Evolutionary conservation across 2,797 vertebrate genomes (phyloP).

Genomic region (Notolepis coatsorum): DNA sequence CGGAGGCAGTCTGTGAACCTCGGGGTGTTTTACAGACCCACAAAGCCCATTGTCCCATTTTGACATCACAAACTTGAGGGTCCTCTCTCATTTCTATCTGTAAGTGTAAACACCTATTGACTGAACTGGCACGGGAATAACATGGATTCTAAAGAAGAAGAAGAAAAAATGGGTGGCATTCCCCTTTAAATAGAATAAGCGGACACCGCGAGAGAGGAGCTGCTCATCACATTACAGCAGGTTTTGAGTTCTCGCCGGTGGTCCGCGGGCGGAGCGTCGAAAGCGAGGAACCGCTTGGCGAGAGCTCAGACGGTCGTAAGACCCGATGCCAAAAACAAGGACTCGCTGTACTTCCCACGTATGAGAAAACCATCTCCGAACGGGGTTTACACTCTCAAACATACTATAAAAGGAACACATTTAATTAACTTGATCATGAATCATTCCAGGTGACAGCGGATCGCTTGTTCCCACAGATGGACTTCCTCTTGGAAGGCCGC

Average conservation of each 20-base stretch:
- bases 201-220: conserved; percentile 15
- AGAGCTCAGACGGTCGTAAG: conserved; percentile 19
- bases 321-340: conserved; percentile 45
- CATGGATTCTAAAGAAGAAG: too few relatives aligned
- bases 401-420: conserved; percentile 38
- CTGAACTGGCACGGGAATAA: too few relatives aligned
- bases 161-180: conserved; percentile 12
- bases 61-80: too few relatives aligned
- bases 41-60: too few relatives aligned
- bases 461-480: conserved; percentile 57
- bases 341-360: conserved; percentile 49
- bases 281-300: conserved; percentile 22
- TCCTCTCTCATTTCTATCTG: too few relatives aligned
- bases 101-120: too few relatives aligned
- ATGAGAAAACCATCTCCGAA: conserved; percentile 41
- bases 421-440: conserved; percentile 60
- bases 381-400: conserved; percentile 25
- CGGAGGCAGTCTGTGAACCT: too few relatives aligned
- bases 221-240: conserved; percentile 27
- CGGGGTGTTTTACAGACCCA: too few relatives aligned
- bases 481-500: conserved; percentile 13
- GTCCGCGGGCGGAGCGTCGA: conserved; percentile 25
- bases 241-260: conserved; percentile 19
- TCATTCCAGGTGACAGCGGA: conserved; percentile 50
- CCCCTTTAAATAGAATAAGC: not conserved